phyloP scores from a whole-genome alignment of 2,113 vertebrate genomes.

The Chlorodrepanis virens region DNA sequence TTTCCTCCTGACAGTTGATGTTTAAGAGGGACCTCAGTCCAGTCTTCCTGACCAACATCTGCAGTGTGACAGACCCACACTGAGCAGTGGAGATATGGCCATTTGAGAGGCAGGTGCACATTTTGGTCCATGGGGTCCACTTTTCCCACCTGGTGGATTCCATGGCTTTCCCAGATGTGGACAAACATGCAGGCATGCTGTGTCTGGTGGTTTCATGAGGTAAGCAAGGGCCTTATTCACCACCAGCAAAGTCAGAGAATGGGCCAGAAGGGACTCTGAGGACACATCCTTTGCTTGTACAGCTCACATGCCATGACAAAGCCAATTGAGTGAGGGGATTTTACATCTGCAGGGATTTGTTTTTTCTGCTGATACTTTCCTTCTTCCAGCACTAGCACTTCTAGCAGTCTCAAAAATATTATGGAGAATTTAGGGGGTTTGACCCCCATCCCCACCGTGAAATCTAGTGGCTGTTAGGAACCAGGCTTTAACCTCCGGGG shows the following conservation, averaged over 20 bases:
- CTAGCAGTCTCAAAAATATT: not conserved
- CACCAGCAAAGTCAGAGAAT: not conserved
- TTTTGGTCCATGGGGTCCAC: not conserved
- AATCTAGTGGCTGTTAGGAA: not conserved
- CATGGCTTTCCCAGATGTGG: not conserved
- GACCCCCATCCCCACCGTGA: not conserved
- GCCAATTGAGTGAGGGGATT: not conserved
- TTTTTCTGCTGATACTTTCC: not conserved
- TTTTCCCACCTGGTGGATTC: not conserved
- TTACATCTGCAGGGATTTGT: not conserved
- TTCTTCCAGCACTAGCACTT: not conserved
- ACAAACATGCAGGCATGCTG: not conserved
- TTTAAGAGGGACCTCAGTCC: not conserved
- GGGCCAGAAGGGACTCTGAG: not conserved
- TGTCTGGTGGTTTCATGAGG: not conserved
- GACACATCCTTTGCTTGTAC: not conserved
- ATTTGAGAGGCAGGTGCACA: not conserved
- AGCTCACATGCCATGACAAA: not conserved
- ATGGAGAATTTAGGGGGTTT: not conserved
- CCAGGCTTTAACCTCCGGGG: not conserved
- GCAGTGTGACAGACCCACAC: accelerated
- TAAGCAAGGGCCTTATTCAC: not conserved
- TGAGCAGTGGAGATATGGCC: accelerated
- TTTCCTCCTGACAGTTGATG: not conserved
- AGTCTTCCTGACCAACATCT: not conserved